Evolutionary conservation across 1,140 invertebrate genomes (phyloP), one percentile per base, ranked within the genome.

Genomic region (Drosophila asahinai): DNA sequence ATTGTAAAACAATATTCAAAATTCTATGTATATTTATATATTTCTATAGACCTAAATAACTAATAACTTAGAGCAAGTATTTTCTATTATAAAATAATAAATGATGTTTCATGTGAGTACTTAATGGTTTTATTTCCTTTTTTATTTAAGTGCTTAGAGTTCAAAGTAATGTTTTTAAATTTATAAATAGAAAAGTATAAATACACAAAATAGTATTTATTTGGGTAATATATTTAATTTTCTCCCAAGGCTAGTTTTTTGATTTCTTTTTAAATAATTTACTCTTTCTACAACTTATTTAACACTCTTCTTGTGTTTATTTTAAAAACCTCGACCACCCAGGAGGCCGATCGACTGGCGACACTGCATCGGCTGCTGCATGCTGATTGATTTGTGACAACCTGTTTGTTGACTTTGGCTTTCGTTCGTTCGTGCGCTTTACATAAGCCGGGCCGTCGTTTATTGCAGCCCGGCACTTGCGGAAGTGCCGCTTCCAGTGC

Each of bases 391-490:
- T 84, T 90, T 59, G 70, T 79, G 77, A 64, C 77, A 70, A 86
- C 77, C 71, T 71, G 83, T 67, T 80, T 79, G 70, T 84, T 90
- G 68, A 54, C 55, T 68, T 45, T 66, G 73, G 51, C 43, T 58
- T 48, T 70, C 25, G 17, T 48, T 70, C 25, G 25, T 47, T 73
- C 25, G 22, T 52, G 30, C 45, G 54, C 48, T 89, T 90, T 90
- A 90, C 76, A 86, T 90, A 90, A 90, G 79, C 52, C 54, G 17
- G 38, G 27, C 33, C 38, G 54, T 65, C 27, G 27, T 30, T 60
- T 38, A 74, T 86, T 82, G 86, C 86, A 86, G 90, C 76, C 81
- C 90, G 79, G 62, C 76, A 87, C 57, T 77, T 80, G 86, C 86
- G 86, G 86, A 90, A 90, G 86, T 90, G 45, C 15, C 55, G 75